Conservation (phyloP, 2,797 vertebrate species). For the Acanthurus tractus region DNA sequence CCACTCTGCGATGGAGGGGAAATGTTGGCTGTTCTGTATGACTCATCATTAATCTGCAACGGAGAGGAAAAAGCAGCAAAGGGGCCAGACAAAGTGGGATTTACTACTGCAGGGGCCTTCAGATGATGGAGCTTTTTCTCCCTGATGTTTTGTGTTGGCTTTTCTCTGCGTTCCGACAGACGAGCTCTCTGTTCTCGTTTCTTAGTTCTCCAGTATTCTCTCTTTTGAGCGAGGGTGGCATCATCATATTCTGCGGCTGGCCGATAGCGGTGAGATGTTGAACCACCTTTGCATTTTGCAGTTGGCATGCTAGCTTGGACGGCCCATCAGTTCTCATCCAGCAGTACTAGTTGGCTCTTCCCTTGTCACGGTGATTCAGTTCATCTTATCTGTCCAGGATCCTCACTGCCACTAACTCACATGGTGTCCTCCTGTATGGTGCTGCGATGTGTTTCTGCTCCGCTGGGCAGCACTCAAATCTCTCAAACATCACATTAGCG, state of each 20-base stretch:
- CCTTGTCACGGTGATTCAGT: conserved; percentile 28
- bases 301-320: conserved; percentile 74
- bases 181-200: conserved; percentile 87
- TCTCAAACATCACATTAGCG: conserved; percentile 55
- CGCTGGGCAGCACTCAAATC: conserved; percentile 32
- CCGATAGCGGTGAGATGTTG: conserved; percentile 75
- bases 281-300: conserved; percentile 72
- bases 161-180: conserved; percentile 63
- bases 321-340: conserved; percentile 62
- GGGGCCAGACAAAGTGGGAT: conserved; percentile 26
- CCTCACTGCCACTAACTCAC: conserved; percentile 10
- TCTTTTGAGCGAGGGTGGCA: conserved; percentile 82
- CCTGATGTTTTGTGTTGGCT: not conserved
- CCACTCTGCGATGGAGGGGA: conserved; percentile 25
- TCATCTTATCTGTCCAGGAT: conserved; percentile 44
- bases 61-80: conserved; percentile 39
- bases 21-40: conserved; percentile 26
- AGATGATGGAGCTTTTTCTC: conserved; percentile 16
- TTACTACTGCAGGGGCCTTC: not conserved
- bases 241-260: conserved; percentile 82
- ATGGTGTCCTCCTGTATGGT: conserved; percentile 20
- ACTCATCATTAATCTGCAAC: conserved; percentile 56
- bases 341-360: conserved; percentile 16
- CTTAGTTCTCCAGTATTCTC: conserved; percentile 88
- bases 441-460: conserved; percentile 5